Percentiles rank a stretch among this genome's conserved stretches.
Conservation (phyloP, 2,797 vertebrate genomes). For the Tolypeutes matacus region DNA sequence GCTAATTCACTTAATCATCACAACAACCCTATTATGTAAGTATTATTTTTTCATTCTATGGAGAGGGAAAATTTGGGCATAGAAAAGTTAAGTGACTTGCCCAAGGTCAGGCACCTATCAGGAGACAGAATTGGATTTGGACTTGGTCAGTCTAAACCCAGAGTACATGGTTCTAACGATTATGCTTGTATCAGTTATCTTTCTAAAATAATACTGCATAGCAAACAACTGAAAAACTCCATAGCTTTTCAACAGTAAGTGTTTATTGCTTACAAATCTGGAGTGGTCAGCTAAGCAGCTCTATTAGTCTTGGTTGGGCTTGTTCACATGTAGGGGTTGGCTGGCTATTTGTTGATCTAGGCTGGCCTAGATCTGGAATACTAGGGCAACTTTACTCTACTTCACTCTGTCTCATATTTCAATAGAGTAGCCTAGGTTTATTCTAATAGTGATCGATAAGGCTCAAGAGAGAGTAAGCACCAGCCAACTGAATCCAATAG, state of each 20-base stretch:
- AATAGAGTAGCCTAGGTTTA: background rate
- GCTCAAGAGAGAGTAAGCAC: background rate
- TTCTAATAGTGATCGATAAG: background rate
- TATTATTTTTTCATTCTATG: background rate
- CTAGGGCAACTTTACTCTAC: background rate
- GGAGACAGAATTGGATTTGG: background rate
- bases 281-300: background rate
- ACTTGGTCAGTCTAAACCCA: background rate
- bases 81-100: background rate
- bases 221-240: background rate
- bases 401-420: background rate
- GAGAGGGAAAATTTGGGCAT: background rate
- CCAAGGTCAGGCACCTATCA: background rate
- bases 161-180: background rate
- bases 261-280: constrained; percentile 16
- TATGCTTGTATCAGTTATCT: background rate
- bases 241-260: background rate
- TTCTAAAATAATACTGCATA: background rate
- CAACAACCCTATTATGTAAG: background rate
- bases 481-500: too few relatives aligned
- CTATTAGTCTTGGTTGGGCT: background rate
- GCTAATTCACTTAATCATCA: background rate
- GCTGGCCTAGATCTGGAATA: background rate
- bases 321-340: background rate
- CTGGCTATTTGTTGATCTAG: background rate